Evolutionary conservation across 1,140 invertebrate species (phyloP).

Genomic region (Nephila pilipes): DNA sequence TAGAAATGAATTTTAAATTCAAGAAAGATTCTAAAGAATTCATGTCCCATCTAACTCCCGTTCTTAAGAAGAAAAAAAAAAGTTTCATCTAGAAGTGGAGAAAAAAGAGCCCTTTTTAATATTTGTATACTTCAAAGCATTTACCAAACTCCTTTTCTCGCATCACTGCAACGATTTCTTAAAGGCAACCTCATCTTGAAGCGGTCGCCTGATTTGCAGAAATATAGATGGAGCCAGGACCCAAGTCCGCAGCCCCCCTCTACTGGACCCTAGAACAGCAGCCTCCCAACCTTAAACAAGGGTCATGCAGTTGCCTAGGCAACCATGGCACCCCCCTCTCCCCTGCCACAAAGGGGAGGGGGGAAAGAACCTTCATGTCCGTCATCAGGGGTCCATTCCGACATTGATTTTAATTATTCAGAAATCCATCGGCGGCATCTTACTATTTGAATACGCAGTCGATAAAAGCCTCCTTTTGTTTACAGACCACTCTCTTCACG

Average conservation of each 20-base stretch:
- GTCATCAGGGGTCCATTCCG: conserved; percentile 74
- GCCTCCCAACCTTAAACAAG: conserved; percentile 73
- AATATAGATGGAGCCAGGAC: conserved; percentile 70
- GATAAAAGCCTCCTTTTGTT: conserved; percentile 50
- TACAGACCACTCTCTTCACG: conserved; percentile 34
- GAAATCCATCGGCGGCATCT: conserved; percentile 72
- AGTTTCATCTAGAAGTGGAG: not conserved
- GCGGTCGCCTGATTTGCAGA: not conserved
- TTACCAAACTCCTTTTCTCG: not conserved
- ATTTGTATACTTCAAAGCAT: not conserved
- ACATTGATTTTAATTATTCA: conserved; percentile 77
- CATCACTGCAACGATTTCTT: not conserved
- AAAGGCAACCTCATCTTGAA: not conserved
- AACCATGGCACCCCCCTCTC: conserved; percentile 44
- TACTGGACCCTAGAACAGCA: conserved; percentile 58
- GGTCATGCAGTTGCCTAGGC: conserved; percentile 74
- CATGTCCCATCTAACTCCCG: not conserved
- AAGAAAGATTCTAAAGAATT: not conserved
- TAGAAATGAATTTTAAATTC: too few relatives aligned
- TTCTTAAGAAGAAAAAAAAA: not conserved
- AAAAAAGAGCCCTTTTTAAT: not conserved
- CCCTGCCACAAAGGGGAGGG: conserved; percentile 23
- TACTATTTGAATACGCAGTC: conserved; percentile 51
- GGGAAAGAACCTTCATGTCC: conserved; percentile 63
- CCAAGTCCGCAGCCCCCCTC: conserved; percentile 44